Evolutionary conservation across 1,140 invertebrate genomes (phyloP).

Genomic region (Eumeta japonica): DNA sequence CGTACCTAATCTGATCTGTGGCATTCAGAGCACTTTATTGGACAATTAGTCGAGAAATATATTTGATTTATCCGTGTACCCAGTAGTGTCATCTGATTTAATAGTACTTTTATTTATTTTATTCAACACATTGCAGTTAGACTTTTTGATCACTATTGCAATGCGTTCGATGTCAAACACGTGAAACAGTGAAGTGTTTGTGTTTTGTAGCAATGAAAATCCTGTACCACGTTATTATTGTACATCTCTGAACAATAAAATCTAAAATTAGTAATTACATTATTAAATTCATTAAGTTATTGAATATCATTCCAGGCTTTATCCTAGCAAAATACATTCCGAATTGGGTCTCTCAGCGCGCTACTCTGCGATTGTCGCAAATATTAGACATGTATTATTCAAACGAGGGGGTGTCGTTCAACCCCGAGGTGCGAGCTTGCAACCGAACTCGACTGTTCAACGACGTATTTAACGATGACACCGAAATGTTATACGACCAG

Average conservation of each 20-base stretch:
- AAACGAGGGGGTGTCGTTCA: conserved; percentile 59
- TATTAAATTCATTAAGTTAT: too few relatives aligned
- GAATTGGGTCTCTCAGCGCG: conserved; percentile 50
- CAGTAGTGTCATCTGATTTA: too few relatives aligned
- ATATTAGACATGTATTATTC: conserved; percentile 72
- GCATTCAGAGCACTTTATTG: background rate
- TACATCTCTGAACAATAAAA: too few relatives aligned
- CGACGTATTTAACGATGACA: conserved; percentile 33
- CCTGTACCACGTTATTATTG: too few relatives aligned
- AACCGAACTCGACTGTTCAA: conserved; percentile 54
- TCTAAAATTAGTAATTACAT: too few relatives aligned
- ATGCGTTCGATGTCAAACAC: too few relatives aligned
- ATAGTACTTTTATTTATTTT: too few relatives aligned
- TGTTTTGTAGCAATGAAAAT: too few relatives aligned
- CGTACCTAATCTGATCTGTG: conserved; percentile 13
- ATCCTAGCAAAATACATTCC: conserved; percentile 60
- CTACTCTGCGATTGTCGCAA: conserved; percentile 62
- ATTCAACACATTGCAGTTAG: too few relatives aligned
- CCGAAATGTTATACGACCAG: conserved; percentile 30
- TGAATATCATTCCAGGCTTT: conserved; percentile 58
- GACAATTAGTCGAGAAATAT: background rate
- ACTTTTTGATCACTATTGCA: too few relatives aligned
- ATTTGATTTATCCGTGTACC: background rate
- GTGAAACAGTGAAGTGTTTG: too few relatives aligned
- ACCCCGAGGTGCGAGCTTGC: conserved; percentile 58